phyloP scores from a whole-genome alignment of 2,113 vertebrate species.

The Lagopus muta region DNA sequence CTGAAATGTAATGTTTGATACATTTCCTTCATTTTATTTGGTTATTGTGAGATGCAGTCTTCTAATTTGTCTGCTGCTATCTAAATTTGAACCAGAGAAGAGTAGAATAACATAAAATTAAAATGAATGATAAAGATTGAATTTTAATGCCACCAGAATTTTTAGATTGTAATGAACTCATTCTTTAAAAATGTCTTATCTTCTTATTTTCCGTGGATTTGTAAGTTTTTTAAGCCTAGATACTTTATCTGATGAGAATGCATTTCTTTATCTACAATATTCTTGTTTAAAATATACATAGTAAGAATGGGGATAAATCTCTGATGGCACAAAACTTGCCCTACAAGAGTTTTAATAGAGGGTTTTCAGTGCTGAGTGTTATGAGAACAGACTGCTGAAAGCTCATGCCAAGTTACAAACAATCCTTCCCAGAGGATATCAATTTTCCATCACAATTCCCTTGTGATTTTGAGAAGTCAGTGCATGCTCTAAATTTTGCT shows the following conservation, averaged over 20 bases:
- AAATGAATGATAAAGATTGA: neutral
- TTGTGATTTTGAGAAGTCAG: constrained; percentile 18
- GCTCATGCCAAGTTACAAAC: constrained; percentile 27
- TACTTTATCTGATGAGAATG: neutral
- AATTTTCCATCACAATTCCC: constrained; percentile 1
- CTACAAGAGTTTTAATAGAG: neutral
- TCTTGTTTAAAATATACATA: neutral
- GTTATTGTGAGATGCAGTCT: neutral
- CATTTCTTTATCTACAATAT: neutral
- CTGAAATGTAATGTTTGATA: neutral
- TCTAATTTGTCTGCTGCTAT: neutral
- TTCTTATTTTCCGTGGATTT: neutral
- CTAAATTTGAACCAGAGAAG: neutral
- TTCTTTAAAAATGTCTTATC: neutral
- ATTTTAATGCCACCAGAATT: neutral
- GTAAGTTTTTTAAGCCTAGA: neutral
- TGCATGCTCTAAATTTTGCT: neutral
- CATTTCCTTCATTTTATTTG: neutral
- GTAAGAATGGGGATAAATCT: neutral
- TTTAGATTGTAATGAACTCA: neutral
- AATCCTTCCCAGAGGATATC: neutral
- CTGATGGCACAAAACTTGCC: neutral
- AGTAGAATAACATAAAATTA: neutral
- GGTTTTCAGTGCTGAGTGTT: neutral
- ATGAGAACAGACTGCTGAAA: constrained; percentile 17